Evolutionary conservation across 2,888 invertebrate species (phyloP).

Genomic region (Piscicola geometra): DNA sequence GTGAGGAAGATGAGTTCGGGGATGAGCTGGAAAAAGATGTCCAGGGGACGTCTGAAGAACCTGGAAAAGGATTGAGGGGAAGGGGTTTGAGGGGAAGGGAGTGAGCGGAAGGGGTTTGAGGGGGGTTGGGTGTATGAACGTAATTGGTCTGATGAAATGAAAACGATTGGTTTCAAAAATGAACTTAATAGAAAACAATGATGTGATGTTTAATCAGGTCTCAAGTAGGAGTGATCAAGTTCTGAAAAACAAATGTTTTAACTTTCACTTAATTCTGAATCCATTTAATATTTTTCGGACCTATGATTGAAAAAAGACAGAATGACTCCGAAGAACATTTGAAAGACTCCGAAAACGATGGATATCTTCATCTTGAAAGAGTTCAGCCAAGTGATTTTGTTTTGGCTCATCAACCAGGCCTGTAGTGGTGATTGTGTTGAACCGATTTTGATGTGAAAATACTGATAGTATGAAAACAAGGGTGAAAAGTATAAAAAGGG

Average conservation of each 20-base stretch:
- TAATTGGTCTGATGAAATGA: background rate
- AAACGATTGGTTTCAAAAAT: background rate
- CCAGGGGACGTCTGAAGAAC: constrained; percentile 59
- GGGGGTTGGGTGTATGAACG: background rate
- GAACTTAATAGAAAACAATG: background rate
- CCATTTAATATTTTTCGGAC: constrained; percentile 42
- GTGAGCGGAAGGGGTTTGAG: background rate
- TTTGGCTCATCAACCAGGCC: constrained; percentile 66
- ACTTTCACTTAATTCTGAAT: background rate
- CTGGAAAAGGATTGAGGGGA: constrained; percentile 44
- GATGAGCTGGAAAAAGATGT: constrained; percentile 86
- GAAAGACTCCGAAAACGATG: constrained; percentile 87
- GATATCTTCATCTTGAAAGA: constrained; percentile 93
- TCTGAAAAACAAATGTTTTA: too few relatives aligned
- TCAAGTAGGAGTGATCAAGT: too few relatives aligned
- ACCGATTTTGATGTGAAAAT: background rate
- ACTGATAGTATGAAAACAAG: background rate
- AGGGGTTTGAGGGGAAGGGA: background rate
- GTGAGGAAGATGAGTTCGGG: constrained; percentile 88
- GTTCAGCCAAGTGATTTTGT: constrained; percentile 89
- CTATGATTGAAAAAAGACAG: constrained; percentile 63
- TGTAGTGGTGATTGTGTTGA: constrained; percentile 43
- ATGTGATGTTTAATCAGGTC: too few relatives aligned
- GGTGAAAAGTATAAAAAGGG: background rate
- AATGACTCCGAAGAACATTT: constrained; percentile 92